Base-by-base conservation (phyloP, 2,113 vertebrate genomes). In the Pachypanchax playfairii region DNA sequence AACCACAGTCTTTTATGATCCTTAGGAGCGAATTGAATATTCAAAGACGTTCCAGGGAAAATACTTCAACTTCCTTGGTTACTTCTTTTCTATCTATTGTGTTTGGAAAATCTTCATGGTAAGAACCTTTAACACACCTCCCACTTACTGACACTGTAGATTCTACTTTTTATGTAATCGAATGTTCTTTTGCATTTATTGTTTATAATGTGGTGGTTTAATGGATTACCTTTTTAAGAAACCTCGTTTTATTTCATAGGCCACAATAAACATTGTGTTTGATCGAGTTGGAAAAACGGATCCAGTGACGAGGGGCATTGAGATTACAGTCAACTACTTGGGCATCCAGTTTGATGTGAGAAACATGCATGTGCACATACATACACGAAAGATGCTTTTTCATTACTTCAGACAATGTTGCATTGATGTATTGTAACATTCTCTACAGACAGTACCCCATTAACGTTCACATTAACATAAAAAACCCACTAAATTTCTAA, bases 61-160 rank as follows among this genome's bases (percentile, higher is more conserved):
- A 89, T 99, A 99, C 80, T 99, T 98, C 12, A 99, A 99, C 85
- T 96, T 98, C 79, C 80, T 99, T 52, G 97, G 97, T 42, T 99
- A 99, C 73, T 99, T 99, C 91, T 99, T 99, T 87, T 99, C 97
- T 65, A 97, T 98, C 82, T 99, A 99, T 64, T 99, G 97, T 80
- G 96, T 99, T 73, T 99, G 97, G 97, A 99, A 99, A 89, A 98
- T 98, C 70, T 99, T 98, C 77, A 99, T 99, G 96, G 97, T 99
- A 91, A 80, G 93, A 55, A 36, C 58, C 54, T 15, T 3, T 35
- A 17, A n/a, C 6, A 42, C 3, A 6, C 5, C 1, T 38, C 33
- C 33, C 21, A 52, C 50, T 29, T 22, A 31, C 18, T 17, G 3
- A 24, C 0, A 28, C 4, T 14, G 17, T n/a, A 31, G 6, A 50